Conservation (phyloP, 2,888 invertebrate species). For the Prosopocoilus inquinatus region DNA sequence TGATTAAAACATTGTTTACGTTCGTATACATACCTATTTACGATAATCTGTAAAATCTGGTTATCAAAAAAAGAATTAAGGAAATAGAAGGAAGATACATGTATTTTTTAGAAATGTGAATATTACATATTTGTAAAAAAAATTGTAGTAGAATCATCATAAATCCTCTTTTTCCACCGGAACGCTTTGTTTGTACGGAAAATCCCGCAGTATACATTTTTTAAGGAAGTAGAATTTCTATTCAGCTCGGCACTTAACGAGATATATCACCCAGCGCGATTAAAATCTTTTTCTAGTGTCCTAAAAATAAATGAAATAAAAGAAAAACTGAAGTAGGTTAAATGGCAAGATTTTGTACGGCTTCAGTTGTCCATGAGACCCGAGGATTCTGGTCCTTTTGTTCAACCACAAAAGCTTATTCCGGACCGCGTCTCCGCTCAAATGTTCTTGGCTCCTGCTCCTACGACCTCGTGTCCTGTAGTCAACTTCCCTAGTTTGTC, state of each 20-base stretch:
- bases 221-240: not conserved
- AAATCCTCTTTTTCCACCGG: no score
- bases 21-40: no score
- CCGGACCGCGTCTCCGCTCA: constrained; percentile 19
- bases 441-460: constrained; percentile 14
- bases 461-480: constrained; percentile 11
- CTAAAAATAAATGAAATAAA: not conserved
- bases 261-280: not conserved
- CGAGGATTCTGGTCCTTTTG: constrained; percentile 28
- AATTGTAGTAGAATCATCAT: no score
- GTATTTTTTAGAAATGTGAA: no score
- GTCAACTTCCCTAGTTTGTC: constrained; percentile 27
- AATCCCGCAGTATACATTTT: no score
- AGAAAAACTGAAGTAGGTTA: constrained; percentile 26
- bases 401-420: constrained; percentile 30
- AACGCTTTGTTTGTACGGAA: no score
- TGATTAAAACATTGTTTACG: no score
- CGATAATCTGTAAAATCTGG: no score
- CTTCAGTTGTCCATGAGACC: constrained; percentile 21
- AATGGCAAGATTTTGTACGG: constrained; percentile 27
- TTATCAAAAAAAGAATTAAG: no score
- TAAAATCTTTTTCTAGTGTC: not conserved
- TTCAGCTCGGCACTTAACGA: not conserved
- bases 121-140: no score
- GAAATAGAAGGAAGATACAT: no score